Base-by-base conservation (phyloP, 1,140 invertebrate genomes). In the Venustaconcha ellipsiformis region DNA sequence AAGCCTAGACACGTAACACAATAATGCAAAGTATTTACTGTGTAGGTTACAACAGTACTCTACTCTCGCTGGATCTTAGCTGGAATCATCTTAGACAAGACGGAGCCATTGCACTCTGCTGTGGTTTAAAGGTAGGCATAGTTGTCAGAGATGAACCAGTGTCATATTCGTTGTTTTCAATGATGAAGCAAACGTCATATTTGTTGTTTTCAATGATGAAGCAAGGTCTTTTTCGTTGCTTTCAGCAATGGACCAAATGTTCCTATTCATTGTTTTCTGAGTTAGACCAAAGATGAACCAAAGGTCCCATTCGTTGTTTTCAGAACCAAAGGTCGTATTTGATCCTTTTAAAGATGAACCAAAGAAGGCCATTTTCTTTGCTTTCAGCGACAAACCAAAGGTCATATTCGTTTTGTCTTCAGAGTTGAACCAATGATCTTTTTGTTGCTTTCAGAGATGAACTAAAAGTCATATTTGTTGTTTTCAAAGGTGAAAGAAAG, bases 61-160 rank as follows among this genome's bases (percentile, higher is more conserved):
- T 87, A 59, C 67, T 74, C 23, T 68, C 72, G 18, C 59, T 87
- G 56, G 86, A 87, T 72, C 65, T 87, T 2, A 84, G 84, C 67
- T 87, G 86, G 86, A 87, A 87, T 67, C 86, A 87, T 72, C 72
- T 87, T 15, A 72, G 86, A 72, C 80, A 80, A 37, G 57, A 69
- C 30, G 84, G 86, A 14, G 84, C 83, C 14, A 78, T 81, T 8
- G 78, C 82, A 37, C 67, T 87, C 14, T 84, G 81, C 63, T 66
- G 71, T 63, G 82, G 83, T 4, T 23, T 87, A 26, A 72, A 78
- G 72, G 85, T 86, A 78, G 65, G 74, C 64, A 12, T 12, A 18
- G n/a, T 67, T 13, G 0, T 17, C 15, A 66, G 8, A 23, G 20
- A 8, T 23, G 13, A 23, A n/a, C 20, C 59, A 62, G 14, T 2